Evolutionary conservation across 2,888 invertebrate species (phyloP).

Genomic region (Ennomos fuscantarius): DNA sequence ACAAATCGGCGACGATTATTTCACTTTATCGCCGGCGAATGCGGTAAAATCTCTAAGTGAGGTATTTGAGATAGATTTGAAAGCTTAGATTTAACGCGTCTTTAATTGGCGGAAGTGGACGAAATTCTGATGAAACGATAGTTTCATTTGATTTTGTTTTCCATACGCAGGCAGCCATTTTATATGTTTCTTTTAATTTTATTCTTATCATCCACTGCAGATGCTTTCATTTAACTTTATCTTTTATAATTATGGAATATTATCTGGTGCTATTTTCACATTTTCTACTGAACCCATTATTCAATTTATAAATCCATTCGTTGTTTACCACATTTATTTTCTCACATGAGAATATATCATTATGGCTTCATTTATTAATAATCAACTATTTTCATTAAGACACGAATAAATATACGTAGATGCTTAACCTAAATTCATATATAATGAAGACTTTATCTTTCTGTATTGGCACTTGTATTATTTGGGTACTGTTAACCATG

Average conservation of each 20-base stretch:
- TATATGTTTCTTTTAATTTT: neutral
- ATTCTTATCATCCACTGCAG: too few relatives aligned
- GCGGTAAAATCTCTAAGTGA: constrained; percentile 19
- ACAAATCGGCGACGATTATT: constrained; percentile 13
- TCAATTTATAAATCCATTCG: too few relatives aligned
- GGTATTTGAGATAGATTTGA: constrained; percentile 23
- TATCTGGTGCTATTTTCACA: too few relatives aligned
- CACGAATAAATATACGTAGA: neutral
- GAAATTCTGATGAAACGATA: constrained; percentile 21
- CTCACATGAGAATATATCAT: too few relatives aligned
- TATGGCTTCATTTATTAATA: too few relatives aligned
- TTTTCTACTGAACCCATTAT: too few relatives aligned
- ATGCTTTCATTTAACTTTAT: too few relatives aligned
- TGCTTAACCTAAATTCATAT: neutral
- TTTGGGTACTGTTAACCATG: neutral
- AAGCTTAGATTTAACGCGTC: constrained; percentile 18
- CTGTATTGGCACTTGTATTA: neutral
- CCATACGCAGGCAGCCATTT: neutral
- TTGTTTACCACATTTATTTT: too few relatives aligned
- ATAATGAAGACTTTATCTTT: neutral
- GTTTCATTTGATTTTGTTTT: constrained; percentile 1
- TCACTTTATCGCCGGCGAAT: constrained; percentile 12
- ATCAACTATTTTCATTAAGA: too few relatives aligned
- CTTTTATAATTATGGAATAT: too few relatives aligned
- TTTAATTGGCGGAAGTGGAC: constrained; percentile 26